Percentiles rank a stretch among this genome's conserved stretches.
phyloP scores from a whole-genome alignment of 2,797 vertebrate genomes.

The Hylomyscus alleni region DNA sequence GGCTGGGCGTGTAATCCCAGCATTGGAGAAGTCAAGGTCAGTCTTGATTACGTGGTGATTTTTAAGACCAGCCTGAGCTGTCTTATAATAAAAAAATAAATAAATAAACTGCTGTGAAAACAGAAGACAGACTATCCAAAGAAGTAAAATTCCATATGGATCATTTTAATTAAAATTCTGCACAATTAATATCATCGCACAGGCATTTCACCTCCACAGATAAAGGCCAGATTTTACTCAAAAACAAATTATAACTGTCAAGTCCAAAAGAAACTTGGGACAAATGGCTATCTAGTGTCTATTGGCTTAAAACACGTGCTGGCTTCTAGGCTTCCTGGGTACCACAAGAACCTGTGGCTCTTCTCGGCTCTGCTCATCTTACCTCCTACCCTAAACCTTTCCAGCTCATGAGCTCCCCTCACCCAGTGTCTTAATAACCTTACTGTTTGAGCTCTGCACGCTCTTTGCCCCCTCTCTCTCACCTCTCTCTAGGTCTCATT shows the following conservation, averaged over 20 bases:
- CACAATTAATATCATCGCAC: constrained; percentile 13
- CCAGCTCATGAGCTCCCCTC: background rate
- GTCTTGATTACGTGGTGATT: background rate
- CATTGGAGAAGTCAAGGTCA: background rate
- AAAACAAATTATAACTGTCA: constrained; percentile 74
- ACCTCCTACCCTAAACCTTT: too few species aligned
- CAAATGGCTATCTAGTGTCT: background rate
- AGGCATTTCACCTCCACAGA: background rate
- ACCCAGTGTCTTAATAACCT: background rate
- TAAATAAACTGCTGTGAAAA: background rate
- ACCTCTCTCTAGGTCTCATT: background rate
- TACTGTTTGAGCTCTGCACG: background rate
- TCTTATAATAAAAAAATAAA: background rate
- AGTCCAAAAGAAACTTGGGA: background rate
- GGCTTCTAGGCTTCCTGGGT: background rate
- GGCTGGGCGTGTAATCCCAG: background rate
- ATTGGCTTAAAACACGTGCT: background rate
- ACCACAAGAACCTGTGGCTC: background rate
- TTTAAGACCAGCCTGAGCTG: background rate
- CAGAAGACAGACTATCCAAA: background rate
- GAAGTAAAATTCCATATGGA: constrained; percentile 9
- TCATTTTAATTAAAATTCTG: constrained; percentile 62
- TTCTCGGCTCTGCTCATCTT: background rate
- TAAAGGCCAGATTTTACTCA: constrained; percentile 4
- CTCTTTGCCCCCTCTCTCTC: background rate